phyloP scores from a whole-genome alignment of 2,888 invertebrate genomes.

The Drosophila anomalata region DNA sequence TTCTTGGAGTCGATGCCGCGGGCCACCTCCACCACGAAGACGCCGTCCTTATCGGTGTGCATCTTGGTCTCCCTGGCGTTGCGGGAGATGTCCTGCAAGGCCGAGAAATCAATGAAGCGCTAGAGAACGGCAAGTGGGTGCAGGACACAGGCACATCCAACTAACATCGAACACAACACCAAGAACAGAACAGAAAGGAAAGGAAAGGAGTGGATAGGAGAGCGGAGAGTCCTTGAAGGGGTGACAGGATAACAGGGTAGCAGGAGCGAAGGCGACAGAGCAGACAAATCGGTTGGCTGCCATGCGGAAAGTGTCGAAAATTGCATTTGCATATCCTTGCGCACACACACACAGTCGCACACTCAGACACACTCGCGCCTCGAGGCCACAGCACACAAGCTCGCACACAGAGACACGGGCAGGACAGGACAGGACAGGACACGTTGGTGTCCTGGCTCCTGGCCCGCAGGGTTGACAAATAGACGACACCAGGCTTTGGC shows the following conservation, averaged over 20 bases:
- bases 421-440: not conserved
- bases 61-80: slow-evolving; percentile 90
- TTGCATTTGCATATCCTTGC: slow-evolving; percentile 68
- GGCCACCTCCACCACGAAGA: slow-evolving; percentile 89
- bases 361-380: slow-evolving; percentile 6
- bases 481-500: slow-evolving; percentile 15
- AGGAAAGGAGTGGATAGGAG: not conserved
- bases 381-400: slow-evolving; percentile 2
- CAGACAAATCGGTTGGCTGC: slow-evolving; percentile 64
- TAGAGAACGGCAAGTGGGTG: not conserved
- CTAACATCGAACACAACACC: slow-evolving; percentile 30
- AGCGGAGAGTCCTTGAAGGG: not conserved
- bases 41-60: slow-evolving; percentile 89
- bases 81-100: slow-evolving; percentile 87
- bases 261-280: slow-evolving; percentile 30
- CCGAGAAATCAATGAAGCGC: slow-evolving; percentile 7
- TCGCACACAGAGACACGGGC: not conserved
- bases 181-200: slow-evolving; percentile 18
- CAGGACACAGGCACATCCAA: slow-evolving; percentile 1
- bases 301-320: slow-evolving; percentile 75
- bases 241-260: not conserved
- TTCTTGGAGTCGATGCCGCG: slow-evolving; percentile 84
- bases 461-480: slow-evolving; percentile 13
- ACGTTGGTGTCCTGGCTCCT: not conserved
- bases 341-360: slow-evolving; percentile 7